phyloP scores from a whole-genome alignment of 2,797 vertebrate species.

The Argyrosomus regius region DNA sequence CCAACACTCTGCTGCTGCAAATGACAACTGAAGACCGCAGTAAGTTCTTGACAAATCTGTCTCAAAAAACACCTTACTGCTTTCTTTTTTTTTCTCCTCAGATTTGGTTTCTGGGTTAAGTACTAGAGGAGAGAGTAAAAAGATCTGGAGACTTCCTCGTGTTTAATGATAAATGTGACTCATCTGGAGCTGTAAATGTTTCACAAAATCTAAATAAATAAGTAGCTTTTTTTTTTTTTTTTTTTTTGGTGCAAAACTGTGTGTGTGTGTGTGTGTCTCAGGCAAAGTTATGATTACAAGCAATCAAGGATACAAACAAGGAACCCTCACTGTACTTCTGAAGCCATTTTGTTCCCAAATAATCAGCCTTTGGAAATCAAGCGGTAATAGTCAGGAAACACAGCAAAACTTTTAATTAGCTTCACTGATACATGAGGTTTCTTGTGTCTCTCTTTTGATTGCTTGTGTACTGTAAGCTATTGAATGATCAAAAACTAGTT shows the following conservation, averaged over 20 bases:
- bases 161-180: constrained; percentile 77
- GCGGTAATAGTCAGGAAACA: constrained; percentile 13
- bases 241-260: constrained; percentile 31
- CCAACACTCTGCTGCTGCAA: constrained; percentile 9
- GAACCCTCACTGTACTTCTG: background rate
- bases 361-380: constrained; percentile 31
- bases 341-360: constrained; percentile 5
- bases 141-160: constrained; percentile 33
- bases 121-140: constrained; percentile 26
- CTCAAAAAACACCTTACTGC: constrained; percentile 36
- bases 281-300: constrained; percentile 51
- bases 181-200: constrained; percentile 77
- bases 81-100: constrained; percentile 10
- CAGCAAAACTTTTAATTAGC: background rate
- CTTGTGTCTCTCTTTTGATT: background rate
- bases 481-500: constrained; percentile 22
- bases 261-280: constrained; percentile 41
- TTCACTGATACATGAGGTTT: constrained; percentile 2
- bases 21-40: constrained; percentile 39
- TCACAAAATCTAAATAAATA: constrained; percentile 76
- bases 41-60: constrained; percentile 29
- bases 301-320: constrained; percentile 53
- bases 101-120: constrained; percentile 73
- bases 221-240: constrained; percentile 54
- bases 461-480: background rate